Base-by-base conservation (phyloP, 2,113 vertebrate genomes). In the Ochotona princeps region DNA sequence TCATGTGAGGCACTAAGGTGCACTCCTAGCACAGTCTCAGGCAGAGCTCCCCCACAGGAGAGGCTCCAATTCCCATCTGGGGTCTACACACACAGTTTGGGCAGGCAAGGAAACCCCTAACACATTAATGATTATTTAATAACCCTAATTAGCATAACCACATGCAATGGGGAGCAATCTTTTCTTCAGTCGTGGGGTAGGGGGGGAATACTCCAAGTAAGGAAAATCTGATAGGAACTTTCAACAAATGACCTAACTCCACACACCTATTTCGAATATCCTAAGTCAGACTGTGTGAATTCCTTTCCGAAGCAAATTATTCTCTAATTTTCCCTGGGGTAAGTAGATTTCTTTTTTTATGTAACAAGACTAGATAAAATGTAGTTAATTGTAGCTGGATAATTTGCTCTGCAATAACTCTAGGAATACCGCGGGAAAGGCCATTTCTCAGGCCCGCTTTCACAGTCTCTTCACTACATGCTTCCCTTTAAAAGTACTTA, bases 271-370 rank as follows among this genome's bases (percentile, higher is more conserved):
- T 83, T 89, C 63, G 51, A 86, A 78, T 79, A 78, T 38, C 82
- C 82, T 80, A 89, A 95, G 49, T 74, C 61, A 90, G 78, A 57
- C 63, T 73, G 8, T 67, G 35, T 90, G 70, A 51, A 79, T 20
- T 72, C 76, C 44, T 91, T 92, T 73, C 81, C 65, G 26, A 94
- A 86, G 49, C 74, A 87, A 92, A 84, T 75, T 67, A 83, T 83
- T 94, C 63, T 93, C n/a, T 95, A 80, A 92, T 60, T 78, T 82
- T 49, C 76, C 44, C 87, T 89, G 69, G 65, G 11, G 38, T 81
- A 94, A 91, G 87, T 67, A 83, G 28, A 88, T 57, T 57, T 57
- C 83, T 95, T 91, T 57, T 87, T 95, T 91, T 84, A 93, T 81
- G 38, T 76, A 95, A 91, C 51, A 44, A 28, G 49, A 17, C 13